These are phyloP conservation scores for Pavo muticus DNA, from an alignment of 2,113 vertebrate species.

Conservation along the genomic window DNA sequence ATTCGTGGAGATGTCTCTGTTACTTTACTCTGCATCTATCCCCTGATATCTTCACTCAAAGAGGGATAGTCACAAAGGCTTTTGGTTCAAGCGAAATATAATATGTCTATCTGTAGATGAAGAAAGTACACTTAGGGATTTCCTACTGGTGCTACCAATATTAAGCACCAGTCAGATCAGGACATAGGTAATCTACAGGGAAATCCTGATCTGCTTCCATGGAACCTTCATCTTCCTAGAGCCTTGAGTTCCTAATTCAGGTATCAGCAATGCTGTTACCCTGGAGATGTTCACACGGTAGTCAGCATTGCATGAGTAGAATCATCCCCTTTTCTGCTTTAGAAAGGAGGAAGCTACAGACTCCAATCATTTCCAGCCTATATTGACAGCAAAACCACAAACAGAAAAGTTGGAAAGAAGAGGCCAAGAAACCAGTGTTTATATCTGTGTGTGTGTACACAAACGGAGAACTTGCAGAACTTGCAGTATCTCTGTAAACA, in stretches of 20 bases:
- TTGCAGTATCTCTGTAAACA: not conserved
- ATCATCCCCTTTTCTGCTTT: not conserved
- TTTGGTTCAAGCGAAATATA: not conserved
- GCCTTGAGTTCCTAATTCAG: not conserved
- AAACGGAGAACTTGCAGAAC: not conserved
- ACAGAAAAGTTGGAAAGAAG: not conserved
- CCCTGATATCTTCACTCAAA: not conserved
- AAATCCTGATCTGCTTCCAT: not conserved
- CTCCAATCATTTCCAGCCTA: too few species aligned
- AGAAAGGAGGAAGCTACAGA: not conserved
- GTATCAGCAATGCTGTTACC: not conserved
- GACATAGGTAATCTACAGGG: not conserved
- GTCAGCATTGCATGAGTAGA: not conserved
- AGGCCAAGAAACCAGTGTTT: not conserved
- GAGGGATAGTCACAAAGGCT: not conserved
- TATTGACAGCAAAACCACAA: not conserved
- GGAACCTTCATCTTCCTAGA: not conserved
- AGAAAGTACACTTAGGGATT: not conserved
- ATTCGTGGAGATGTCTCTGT: not conserved
- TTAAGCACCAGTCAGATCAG: not conserved
- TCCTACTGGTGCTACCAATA: not conserved
- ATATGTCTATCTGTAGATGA: not conserved
- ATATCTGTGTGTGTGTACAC: rapidly evolving
- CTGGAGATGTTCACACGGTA: not conserved
- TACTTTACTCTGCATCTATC: not conserved